phyloP scores from a whole-genome alignment of 1,140 invertebrate genomes.

The Dinoponera quadriceps region DNA sequence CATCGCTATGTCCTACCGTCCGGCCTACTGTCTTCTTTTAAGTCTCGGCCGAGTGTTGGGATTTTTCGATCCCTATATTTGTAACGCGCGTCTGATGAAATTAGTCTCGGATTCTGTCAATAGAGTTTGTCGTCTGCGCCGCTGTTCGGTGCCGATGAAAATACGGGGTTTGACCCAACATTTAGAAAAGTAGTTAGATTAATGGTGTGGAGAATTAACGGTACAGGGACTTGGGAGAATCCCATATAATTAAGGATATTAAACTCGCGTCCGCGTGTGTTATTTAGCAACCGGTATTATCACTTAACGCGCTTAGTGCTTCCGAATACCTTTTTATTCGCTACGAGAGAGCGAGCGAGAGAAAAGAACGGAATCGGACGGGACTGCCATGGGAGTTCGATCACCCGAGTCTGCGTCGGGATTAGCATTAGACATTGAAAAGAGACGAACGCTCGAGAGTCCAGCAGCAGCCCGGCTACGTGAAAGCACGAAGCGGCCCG shows the following conservation, averaged over 20 bases:
- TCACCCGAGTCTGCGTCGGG: background rate
- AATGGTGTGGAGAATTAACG: too few species aligned
- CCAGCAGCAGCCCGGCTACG: conserved; percentile 18
- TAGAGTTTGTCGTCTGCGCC: too few species aligned
- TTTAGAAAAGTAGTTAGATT: too few species aligned
- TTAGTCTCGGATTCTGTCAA: background rate
- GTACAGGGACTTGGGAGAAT: too few species aligned
- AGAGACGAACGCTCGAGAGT: background rate
- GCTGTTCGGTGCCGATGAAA: too few species aligned
- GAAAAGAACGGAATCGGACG: background rate
- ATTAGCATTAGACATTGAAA: background rate
- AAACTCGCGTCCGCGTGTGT: too few species aligned
- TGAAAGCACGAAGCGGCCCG: background rate
- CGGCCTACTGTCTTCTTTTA: conserved; percentile 60
- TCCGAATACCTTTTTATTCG: too few species aligned
- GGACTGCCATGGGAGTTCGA: background rate
- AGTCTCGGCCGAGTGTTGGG: background rate
- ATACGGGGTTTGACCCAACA: too few species aligned
- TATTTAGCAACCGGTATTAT: too few species aligned
- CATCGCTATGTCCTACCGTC: conserved; percentile 78
- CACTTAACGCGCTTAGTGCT: too few species aligned
- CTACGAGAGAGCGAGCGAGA: too few species aligned
- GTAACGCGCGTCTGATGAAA: background rate
- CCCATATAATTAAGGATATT: too few species aligned
- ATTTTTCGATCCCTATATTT: background rate